Conservation (phyloP, 2,113 vertebrate species). For the Pluvianellus socialis region DNA sequence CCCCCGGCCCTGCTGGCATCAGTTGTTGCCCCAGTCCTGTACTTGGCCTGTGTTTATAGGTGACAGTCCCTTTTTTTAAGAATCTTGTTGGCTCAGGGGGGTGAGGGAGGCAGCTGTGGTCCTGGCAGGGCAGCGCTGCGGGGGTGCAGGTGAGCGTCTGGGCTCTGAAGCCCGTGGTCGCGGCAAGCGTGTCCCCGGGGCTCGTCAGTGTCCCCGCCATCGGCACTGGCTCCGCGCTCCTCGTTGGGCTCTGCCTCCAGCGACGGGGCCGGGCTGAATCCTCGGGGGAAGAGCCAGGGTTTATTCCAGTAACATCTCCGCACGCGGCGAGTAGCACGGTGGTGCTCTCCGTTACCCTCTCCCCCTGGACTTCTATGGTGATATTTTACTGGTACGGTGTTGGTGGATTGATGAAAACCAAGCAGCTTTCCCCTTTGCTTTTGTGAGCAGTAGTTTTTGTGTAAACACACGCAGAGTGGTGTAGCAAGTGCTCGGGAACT, state of each 20-base stretch:
- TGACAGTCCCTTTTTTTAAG: not conserved
- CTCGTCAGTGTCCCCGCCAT: rapidly evolving
- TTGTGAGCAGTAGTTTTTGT: not conserved
- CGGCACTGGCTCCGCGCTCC: rapidly evolving
- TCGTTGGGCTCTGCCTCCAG: not conserved
- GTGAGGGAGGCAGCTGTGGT: rapidly evolving
- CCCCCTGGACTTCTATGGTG: not conserved
- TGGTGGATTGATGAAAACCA: not conserved
- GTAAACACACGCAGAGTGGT: not conserved
- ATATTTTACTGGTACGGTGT: not conserved
- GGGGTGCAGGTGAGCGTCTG: not conserved
- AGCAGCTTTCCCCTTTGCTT: not conserved
- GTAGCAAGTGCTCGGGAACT: conserved; percentile 34
- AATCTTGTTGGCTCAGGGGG: not conserved
- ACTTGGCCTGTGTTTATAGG: not conserved
- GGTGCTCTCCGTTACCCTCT: not conserved
- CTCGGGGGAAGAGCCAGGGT: rapidly evolving
- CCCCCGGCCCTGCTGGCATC: not conserved
- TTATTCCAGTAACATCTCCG: not conserved
- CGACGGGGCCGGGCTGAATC: rapidly evolving
- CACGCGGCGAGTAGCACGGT: not conserved
- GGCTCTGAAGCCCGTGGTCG: rapidly evolving
- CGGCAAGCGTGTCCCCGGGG: rapidly evolving
- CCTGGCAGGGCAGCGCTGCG: rapidly evolving
- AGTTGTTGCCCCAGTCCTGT: not conserved